Percentiles rank a stretch among this genome's conserved stretches.
Evolutionary conservation across 2,797 vertebrate species (phyloP).

Genomic region (Tachyglossus aculeatus): DNA sequence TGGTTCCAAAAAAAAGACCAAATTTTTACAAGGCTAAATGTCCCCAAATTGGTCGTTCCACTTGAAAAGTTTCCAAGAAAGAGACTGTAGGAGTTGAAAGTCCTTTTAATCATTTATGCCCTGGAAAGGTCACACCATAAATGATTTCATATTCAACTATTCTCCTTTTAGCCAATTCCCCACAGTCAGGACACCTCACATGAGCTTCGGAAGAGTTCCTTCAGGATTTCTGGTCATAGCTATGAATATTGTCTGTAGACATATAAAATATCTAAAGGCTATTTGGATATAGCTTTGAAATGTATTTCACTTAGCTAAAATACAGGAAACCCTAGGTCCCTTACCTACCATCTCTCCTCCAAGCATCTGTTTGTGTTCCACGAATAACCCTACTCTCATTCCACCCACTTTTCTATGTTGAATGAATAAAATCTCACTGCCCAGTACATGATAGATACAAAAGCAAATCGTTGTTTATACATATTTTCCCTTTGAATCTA

Average conservation of each 20-base stretch:
- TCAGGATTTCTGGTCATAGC: background rate
- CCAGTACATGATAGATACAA: no score
- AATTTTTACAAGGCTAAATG: constrained; percentile 40
- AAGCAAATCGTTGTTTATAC: no score
- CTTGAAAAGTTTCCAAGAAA: constrained; percentile 46
- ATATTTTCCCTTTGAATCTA: no score
- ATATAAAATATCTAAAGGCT: background rate
- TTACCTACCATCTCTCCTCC: no score
- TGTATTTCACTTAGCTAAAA: constrained; percentile 17
- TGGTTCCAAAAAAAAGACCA: constrained; percentile 31
- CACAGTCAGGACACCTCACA: constrained; percentile 21
- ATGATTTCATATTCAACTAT: constrained; percentile 41
- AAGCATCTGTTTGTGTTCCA: no score
- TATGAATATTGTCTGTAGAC: constrained; percentile 9
- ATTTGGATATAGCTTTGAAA: background rate
- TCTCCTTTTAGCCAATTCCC: constrained; percentile 35
- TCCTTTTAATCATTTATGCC: constrained; percentile 67
- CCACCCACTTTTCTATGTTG: no score
- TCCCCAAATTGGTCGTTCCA: constrained; percentile 52
- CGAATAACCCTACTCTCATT: no score
- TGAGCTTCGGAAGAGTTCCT: background rate
- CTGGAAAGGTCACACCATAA: constrained; percentile 66
- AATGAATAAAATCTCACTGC: no score
- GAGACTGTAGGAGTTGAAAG: constrained; percentile 54
- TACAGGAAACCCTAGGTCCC: no score